A percentile compares a stretch with the other conserved stretches of the same genome.
Conservation (phyloP, 2,888 invertebrate species). For the Pristionchus exspectatus region DNA sequence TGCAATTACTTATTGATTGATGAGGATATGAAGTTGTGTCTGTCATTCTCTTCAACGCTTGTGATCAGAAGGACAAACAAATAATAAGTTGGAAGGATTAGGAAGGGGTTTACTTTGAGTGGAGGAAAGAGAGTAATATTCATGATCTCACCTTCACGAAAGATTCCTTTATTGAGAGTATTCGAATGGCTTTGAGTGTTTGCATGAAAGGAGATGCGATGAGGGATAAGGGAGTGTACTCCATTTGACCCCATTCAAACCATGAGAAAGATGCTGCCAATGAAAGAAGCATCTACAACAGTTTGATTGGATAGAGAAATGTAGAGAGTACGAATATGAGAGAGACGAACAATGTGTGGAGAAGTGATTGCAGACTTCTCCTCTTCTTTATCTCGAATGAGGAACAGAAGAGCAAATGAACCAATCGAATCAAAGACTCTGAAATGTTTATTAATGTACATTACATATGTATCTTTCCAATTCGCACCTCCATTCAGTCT, state of each 20-base stretch:
- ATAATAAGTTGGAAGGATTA: neutral
- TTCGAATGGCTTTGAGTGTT: constrained; percentile 65
- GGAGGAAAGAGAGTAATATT: constrained; percentile 2
- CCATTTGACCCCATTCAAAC: constrained; percentile 77
- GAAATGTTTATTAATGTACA: neutral
- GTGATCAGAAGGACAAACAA: constrained; percentile 25
- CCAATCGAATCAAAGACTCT: constrained; percentile 50
- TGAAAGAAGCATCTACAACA: constrained; percentile 69
- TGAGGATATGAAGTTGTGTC: neutral
- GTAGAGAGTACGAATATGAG: neutral
- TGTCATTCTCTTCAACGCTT: neutral
- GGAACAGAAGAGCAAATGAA: constrained; percentile 28
- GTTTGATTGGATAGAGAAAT: neutral
- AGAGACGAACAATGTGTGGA: neutral
- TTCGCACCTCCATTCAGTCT: neutral
- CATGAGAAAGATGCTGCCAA: constrained; percentile 73
- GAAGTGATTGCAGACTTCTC: constrained; percentile 25
- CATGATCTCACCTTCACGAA: constrained; percentile 55
- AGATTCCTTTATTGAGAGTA: constrained; percentile 62
- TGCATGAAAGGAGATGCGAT: constrained; percentile 70
- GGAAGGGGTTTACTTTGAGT: neutral
- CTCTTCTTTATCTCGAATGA: neutral
- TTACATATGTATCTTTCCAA: neutral
- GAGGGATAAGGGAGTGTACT: constrained; percentile 70
- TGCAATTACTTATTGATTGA: neutral